phyloP scores from a whole-genome alignment of 2,888 invertebrate genomes.

The Epinotia bilunana region DNA sequence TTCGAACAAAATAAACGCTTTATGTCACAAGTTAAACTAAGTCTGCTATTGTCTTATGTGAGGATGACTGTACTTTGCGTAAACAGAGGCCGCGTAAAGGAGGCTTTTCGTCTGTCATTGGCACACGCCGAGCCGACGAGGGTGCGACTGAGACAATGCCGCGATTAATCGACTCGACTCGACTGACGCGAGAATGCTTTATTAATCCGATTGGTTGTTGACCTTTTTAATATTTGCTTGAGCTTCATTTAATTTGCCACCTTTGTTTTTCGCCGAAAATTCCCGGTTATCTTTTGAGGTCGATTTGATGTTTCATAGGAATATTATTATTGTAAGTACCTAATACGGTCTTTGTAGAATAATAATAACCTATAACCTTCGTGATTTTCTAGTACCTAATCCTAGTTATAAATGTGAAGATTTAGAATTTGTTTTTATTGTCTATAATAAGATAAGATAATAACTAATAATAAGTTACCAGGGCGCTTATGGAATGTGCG shows the following conservation, averaged over 20 bases:
- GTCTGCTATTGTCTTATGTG: background rate
- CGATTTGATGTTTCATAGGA: too few species aligned
- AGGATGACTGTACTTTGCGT: background rate
- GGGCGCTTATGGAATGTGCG: too few species aligned
- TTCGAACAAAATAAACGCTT: too few species aligned
- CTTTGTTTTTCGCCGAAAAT: background rate
- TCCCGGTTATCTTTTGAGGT: background rate
- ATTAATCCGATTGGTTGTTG: conserved; percentile 42
- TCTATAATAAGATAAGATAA: too few species aligned
- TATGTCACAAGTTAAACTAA: too few species aligned
- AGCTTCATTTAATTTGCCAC: conserved; percentile 8
- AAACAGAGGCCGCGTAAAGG: conserved; percentile 14
- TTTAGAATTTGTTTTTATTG: too few species aligned
- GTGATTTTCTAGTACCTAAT: too few species aligned
- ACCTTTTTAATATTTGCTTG: conserved; percentile 23
- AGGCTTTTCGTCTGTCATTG: conserved; percentile 39
- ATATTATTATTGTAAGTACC: too few species aligned
- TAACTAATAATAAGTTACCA: too few species aligned
- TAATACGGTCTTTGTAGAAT: too few species aligned
- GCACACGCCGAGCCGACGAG: conserved; percentile 38
- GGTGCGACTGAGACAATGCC: conserved; percentile 42
- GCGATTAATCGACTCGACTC: conserved; percentile 40
- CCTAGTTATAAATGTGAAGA: too few species aligned
- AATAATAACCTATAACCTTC: too few species aligned
- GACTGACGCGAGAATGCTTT: conserved; percentile 33